Evolutionary conservation across 2,113 vertebrate genomes (phyloP), one percentile per base, ranked within the genome.

Genomic region (Lepus americanus): DNA sequence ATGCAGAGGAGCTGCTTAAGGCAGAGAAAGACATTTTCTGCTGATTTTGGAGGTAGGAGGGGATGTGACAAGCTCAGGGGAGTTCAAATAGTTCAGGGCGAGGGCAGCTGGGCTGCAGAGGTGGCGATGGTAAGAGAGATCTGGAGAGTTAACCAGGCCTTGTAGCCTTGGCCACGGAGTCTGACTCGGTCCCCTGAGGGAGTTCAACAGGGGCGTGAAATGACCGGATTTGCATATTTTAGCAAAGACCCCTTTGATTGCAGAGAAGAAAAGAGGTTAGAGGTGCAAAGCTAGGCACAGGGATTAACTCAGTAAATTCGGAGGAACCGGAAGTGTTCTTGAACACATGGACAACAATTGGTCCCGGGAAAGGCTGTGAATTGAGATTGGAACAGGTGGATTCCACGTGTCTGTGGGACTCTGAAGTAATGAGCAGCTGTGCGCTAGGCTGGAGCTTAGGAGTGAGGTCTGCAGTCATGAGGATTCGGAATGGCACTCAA

Each of bases 151-250:
- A 49, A 83, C 9, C 70, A 27, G n/a, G n/a, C 53, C n/a, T 92
- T 23, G 7, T 76, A 72, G 78, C 5, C 44, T 79, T 36, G 86
- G 29, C 31, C 14, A 25, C 84, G 12, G 67, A 59, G 33, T 93
- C 51, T 80, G 33, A 88, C 83, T 82, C 74, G 64, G 27, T 74
- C 27, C 55, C 59, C 0, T 88, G 86, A 83, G 19, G 90, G 55
- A 90, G 83, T 90, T 94, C 59, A 79, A 92, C 23, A 72, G 69
- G 49, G 36, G 5, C 82, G 27, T 79, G 85, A 78, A 44, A 72
- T 16, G 27, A 87, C 63, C 55, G 69, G 55, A 61, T 95, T 95
- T 85, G 33, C 79, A 77, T 59, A 44, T 92, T 95, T 97, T 89
- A 88, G 78, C 81, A 80, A 70, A 83, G 51, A 66, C 87, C 20